These are phyloP conservation scores for Drosophila formosana DNA, from an alignment of 2,888 invertebrate species.

Conservation along the genomic window DNA sequence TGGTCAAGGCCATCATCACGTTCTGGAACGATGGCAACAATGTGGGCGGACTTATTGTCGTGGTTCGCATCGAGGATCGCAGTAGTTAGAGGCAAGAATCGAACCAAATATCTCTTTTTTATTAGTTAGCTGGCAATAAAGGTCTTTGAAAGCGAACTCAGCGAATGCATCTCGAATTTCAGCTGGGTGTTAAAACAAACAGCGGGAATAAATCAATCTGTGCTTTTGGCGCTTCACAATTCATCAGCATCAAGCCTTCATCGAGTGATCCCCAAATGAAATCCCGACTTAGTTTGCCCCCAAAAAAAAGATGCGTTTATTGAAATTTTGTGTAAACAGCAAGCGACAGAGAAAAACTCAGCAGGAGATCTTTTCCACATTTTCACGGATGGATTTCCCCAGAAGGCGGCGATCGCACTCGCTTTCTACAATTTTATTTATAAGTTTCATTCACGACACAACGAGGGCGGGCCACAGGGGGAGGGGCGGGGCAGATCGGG, in stretches of 20 bases:
- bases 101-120: neutral
- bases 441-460: conserved; percentile 76
- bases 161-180: conserved; percentile 12
- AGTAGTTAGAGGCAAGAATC: neutral
- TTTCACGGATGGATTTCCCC: conserved; percentile 79
- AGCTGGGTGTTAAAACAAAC: conserved; percentile 29
- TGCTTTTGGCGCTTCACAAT: conserved; percentile 17
- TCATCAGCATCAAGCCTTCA: conserved; percentile 62
- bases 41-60: conserved; percentile 68
- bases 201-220: conserved; percentile 54
- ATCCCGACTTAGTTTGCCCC: conserved; percentile 24
- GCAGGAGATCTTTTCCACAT: conserved; percentile 77
- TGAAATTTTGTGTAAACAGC: conserved; percentile 4
- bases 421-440: conserved; percentile 64
- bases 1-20: conserved; percentile 71
- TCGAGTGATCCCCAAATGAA: conserved; percentile 47
- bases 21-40: conserved; percentile 65
- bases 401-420: conserved; percentile 51
- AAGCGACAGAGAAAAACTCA: conserved; percentile 66
- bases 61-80: conserved; percentile 71
- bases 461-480: conserved; percentile 52
- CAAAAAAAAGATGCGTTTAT: neutral
- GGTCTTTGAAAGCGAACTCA: conserved; percentile 56
- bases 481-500: conserved; percentile 35
- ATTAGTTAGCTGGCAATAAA: conserved; percentile 34